These are phyloP conservation scores for Tapirus terrestris DNA, from an alignment of 2,113 vertebrate genomes.

Conservation along the genomic window DNA sequence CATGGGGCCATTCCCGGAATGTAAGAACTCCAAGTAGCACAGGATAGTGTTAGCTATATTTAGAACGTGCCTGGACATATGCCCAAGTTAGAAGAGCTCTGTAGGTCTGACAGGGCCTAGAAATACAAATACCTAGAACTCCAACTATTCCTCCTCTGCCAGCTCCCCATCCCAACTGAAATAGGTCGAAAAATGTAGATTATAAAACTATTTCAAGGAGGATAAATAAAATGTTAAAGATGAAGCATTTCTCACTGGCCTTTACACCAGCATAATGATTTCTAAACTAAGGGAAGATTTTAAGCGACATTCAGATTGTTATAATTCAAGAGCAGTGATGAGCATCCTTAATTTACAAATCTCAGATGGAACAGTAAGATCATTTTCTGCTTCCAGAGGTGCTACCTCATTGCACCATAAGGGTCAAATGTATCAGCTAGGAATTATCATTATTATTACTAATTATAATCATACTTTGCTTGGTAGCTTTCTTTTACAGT, in stretches of 20 bases:
- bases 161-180: not conserved
- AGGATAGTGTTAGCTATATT: not conserved
- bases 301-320: constrained; percentile 24
- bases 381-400: not conserved
- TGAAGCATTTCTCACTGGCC: constrained; percentile 7
- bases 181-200: not conserved
- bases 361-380: not conserved
- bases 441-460: not conserved
- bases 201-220: not conserved
- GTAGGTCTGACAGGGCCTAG: not conserved
- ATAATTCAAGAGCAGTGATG: constrained; percentile 6
- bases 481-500: not conserved
- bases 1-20: not conserved
- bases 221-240: constrained; percentile 13
- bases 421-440: not conserved
- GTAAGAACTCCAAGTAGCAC: not conserved
- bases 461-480: not conserved
- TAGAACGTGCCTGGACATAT: not conserved
- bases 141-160: not conserved
- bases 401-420: not conserved
- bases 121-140: not conserved
- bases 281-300: constrained; percentile 39
- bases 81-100: not conserved
- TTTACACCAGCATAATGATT: not conserved
- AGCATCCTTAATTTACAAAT: not conserved